phyloP scores from a whole-genome alignment of 2,888 invertebrate species.

The Rhamnusium bicolor region DNA sequence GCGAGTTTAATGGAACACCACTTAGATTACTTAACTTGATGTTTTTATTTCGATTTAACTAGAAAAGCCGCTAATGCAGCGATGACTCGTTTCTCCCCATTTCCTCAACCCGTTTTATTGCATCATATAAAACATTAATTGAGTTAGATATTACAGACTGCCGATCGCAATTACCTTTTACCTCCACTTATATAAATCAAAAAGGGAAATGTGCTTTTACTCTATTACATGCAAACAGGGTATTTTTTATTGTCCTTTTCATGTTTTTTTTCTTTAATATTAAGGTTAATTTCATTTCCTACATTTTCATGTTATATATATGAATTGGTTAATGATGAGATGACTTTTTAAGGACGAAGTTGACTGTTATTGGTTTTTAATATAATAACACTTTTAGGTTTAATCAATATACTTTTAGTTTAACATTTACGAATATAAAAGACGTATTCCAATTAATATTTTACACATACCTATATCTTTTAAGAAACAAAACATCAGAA shows the following conservation, averaged over 20 bases:
- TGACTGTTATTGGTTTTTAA: not conserved
- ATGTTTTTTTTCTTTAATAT: slow-evolving; percentile 20
- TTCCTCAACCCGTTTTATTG: slow-evolving; percentile 47
- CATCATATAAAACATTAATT: slow-evolving; percentile 56
- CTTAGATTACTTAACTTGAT: slow-evolving; percentile 69
- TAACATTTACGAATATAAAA: no score
- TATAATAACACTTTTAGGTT: not conserved
- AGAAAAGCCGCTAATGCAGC: slow-evolving; percentile 64
- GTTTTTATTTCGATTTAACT: slow-evolving; percentile 68
- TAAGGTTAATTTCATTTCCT: slow-evolving; percentile 23
- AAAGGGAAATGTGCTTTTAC: slow-evolving; percentile 40
- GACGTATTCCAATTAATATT: no score
- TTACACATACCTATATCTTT: no score
- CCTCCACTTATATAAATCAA: slow-evolving; percentile 39
- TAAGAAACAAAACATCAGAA: no score
- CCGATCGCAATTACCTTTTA: slow-evolving; percentile 55
- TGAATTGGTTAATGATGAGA: not conserved
- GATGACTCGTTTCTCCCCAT: slow-evolving; percentile 48
- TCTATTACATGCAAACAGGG: slow-evolving; percentile 36
- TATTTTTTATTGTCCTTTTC: slow-evolving; percentile 38
- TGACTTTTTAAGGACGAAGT: not conserved
- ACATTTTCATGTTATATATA: not conserved
- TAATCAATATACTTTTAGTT: not conserved
- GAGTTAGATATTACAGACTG: slow-evolving; percentile 57
- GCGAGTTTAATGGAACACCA: slow-evolving; percentile 69